Percentiles rank a stretch among this genome's conserved stretches.
phyloP scores from a whole-genome alignment of 2,888 invertebrate species.

The Microplitis deprimator region DNA sequence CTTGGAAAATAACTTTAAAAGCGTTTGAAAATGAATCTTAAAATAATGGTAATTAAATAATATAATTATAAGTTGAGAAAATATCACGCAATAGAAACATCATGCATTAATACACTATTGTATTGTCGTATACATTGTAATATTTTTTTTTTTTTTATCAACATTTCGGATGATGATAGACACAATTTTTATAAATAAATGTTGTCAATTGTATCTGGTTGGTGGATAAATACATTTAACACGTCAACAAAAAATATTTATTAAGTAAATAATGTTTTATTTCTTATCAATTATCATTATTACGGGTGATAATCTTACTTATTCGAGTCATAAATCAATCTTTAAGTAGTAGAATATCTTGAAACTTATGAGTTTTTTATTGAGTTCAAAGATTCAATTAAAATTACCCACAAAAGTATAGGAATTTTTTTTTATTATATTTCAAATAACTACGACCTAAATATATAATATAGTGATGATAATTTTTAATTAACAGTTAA shows the following conservation, averaged over 20 bases:
- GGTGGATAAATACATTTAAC: background rate
- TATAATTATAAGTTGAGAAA: conserved; percentile 39
- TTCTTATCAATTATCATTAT: background rate
- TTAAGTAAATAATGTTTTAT: background rate
- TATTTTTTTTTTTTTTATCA: background rate
- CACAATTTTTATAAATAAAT: background rate
- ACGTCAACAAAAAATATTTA: background rate
- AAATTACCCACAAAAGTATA: background rate
- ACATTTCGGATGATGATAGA: background rate
- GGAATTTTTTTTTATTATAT: conserved; percentile 1
- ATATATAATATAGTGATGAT: background rate
- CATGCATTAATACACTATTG: conserved; percentile 1
- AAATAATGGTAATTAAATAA: conserved; percentile 35
- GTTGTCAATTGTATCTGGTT: background rate
- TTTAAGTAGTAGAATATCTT: background rate
- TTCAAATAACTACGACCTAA: background rate
- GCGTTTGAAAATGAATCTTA: conserved; percentile 30
- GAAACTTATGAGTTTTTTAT: conserved; percentile 14
- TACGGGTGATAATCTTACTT: background rate
- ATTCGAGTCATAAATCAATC: background rate
- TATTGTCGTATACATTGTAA: conserved; percentile 15
- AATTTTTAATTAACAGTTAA: background rate
- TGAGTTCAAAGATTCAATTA: background rate
- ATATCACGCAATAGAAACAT: conserved; percentile 34
- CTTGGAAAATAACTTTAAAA: conserved; percentile 22